Percentiles rank a stretch among this genome's conserved stretches.
These are phyloP conservation scores for Silvanus unidentatus DNA, from an alignment of 2,888 invertebrate genomes.

Conservation along the genomic window DNA sequence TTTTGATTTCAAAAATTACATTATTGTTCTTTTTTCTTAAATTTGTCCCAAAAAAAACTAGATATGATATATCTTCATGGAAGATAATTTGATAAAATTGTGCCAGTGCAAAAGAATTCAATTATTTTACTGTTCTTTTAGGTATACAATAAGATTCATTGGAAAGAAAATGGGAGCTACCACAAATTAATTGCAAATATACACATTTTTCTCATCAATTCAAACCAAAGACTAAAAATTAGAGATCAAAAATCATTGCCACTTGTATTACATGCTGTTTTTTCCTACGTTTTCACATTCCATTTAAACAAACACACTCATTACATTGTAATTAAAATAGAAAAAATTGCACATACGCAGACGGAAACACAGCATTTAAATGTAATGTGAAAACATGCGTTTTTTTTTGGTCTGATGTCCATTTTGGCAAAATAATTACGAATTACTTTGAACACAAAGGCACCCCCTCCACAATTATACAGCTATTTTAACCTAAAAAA, in stretches of 20 bases:
- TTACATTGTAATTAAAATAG: conserved; percentile 5
- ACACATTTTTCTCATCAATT: conserved; percentile 17
- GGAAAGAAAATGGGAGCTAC: conserved; percentile 36
- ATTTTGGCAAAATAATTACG: no score
- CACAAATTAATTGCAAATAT: conserved; percentile 23
- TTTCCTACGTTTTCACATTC: conserved; percentile 1
- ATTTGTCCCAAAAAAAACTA: conserved; percentile 8
- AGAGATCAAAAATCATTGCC: conserved; percentile 46
- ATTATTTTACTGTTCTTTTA: no score
- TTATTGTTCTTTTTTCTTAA: background rate
- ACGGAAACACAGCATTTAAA: conserved; percentile 14
- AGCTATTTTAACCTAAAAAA: background rate
- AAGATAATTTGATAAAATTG: conserved; percentile 33
- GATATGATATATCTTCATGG: conserved; percentile 33
- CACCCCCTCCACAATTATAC: conserved; percentile 21
- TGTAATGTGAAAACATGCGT: conserved; percentile 13
- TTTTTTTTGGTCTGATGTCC: no score
- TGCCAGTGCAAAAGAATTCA: conserved; percentile 29
- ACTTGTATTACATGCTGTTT: conserved; percentile 31
- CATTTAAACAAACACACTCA: conserved; percentile 11
- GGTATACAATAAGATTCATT: conserved; percentile 3
- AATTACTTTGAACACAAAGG: conserved; percentile 34
- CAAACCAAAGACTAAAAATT: conserved; percentile 27
- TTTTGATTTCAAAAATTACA: conserved; percentile 34
- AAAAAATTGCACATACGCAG: conserved; percentile 1